These are phyloP conservation scores for Baryphthengus martii DNA, from an alignment of 2,113 vertebrate genomes.

Conservation along the genomic window DNA sequence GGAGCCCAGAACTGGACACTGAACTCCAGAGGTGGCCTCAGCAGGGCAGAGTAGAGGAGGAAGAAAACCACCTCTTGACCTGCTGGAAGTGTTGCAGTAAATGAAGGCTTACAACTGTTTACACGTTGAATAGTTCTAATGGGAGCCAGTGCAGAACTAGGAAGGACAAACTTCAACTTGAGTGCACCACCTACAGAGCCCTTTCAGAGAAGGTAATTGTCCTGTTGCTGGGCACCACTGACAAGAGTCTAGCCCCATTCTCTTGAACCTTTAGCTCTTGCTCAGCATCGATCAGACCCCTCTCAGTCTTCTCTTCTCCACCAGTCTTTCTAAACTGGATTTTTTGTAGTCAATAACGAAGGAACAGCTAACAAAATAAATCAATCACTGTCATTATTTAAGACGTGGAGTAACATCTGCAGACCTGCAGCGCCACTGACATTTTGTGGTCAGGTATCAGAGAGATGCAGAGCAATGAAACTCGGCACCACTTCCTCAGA, in stretches of 20 bases:
- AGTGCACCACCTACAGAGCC: not conserved
- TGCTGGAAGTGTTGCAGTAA: not conserved
- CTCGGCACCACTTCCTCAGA: not conserved
- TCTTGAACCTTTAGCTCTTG: no score
- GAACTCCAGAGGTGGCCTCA: no score
- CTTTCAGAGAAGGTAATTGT: not conserved
- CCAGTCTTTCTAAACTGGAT: not conserved
- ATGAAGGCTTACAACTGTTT: not conserved
- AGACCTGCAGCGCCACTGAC: not conserved
- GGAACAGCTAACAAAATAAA: not conserved
- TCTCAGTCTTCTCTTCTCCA: not conserved
- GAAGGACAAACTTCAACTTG: not conserved
- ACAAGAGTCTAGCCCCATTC: no score
- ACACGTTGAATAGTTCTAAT: not conserved
- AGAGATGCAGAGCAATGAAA: not conserved
- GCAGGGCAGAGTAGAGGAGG: no score
- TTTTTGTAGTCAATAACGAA: not conserved
- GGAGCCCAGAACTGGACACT: no score
- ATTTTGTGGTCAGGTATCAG: not conserved
- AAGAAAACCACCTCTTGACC: no score
- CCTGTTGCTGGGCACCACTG: no score
- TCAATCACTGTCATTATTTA: not conserved
- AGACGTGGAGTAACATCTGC: not conserved
- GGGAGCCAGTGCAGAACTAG: not conserved
- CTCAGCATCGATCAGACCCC: not conserved